A percentile compares a stretch with the other conserved stretches of the same genome.
These are phyloP conservation scores for Pristionchus arcanus DNA, from an alignment of 2,888 invertebrate species.

Conservation along the genomic window DNA sequence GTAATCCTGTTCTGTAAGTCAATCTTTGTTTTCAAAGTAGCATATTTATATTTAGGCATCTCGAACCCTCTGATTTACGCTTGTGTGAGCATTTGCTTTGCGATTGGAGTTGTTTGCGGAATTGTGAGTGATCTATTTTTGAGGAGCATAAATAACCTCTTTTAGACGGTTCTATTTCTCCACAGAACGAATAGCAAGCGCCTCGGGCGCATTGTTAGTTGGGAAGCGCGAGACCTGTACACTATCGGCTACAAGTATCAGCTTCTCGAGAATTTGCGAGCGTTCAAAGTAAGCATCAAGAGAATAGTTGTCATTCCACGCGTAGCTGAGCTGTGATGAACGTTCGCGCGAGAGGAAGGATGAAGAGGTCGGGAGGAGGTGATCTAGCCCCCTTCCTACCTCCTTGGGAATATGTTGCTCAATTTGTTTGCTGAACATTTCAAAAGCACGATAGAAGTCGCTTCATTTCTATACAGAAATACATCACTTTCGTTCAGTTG, in stretches of 20 bases:
- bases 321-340: too few relatives aligned
- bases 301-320: too few relatives aligned
- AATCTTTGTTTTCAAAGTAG: too few relatives aligned
- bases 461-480: too few relatives aligned
- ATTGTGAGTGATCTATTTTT: background rate
- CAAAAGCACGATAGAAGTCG: too few relatives aligned
- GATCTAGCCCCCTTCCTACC: too few relatives aligned
- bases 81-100: background rate
- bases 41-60: background rate
- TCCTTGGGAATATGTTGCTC: too few relatives aligned
- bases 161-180: background rate
- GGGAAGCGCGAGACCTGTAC: background rate
- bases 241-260: constrained; percentile 10
- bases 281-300: background rate
- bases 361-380: too few relatives aligned
- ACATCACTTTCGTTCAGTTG: background rate
- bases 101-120: background rate
- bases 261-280: constrained; percentile 3
- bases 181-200: background rate
- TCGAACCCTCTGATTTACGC: background rate
- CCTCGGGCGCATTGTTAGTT: background rate
- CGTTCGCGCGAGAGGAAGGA: too few relatives aligned
- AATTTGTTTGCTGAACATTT: too few relatives aligned
- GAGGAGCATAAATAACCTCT: background rate
- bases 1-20: background rate